Conservation (phyloP, 2,888 invertebrate species). For the Torymus auratus region DNA sequence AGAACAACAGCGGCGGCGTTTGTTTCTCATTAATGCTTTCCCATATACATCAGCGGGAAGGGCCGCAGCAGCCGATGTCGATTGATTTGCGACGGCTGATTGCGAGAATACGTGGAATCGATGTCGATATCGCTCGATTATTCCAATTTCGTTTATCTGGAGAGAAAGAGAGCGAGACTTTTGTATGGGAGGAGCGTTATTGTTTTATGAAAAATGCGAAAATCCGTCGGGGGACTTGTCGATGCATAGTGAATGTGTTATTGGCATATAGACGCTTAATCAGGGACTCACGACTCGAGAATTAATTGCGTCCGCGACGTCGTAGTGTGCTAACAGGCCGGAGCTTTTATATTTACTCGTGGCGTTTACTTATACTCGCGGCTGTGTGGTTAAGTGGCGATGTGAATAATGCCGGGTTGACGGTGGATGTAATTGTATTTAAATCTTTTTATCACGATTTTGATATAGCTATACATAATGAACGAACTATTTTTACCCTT, state of each 20-base stretch:
- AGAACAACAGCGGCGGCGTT: background rate
- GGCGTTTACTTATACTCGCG: background rate
- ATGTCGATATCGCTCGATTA: slow-evolving; percentile 10
- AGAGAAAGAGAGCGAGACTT: background rate
- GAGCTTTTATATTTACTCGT: slow-evolving; percentile 26
- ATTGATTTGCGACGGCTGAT: slow-evolving; percentile 40
- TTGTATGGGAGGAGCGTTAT: background rate
- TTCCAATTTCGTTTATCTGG: slow-evolving; percentile 14
- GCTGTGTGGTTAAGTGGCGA: background rate
- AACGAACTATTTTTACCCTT: no score
- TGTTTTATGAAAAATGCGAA: slow-evolving; percentile 1
- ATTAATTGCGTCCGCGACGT: slow-evolving; percentile 36
- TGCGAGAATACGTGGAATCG: background rate
- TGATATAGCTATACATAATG: background rate
- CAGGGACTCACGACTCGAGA: slow-evolving; percentile 16
- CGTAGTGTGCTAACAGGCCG: background rate
- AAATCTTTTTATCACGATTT: slow-evolving; percentile 24
- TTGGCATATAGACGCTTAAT: slow-evolving; percentile 6
- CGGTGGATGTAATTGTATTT: slow-evolving; percentile 36
- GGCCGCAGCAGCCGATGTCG: slow-evolving; percentile 4
- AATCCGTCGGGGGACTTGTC: background rate
- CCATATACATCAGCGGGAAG: slow-evolving; percentile 34
- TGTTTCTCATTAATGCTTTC: slow-evolving; percentile 34
- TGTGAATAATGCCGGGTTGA: slow-evolving; percentile 15
- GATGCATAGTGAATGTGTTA: slow-evolving; percentile 17